phyloP scores from a whole-genome alignment of 2,797 vertebrate species.

The Crypturellus tataupa region DNA sequence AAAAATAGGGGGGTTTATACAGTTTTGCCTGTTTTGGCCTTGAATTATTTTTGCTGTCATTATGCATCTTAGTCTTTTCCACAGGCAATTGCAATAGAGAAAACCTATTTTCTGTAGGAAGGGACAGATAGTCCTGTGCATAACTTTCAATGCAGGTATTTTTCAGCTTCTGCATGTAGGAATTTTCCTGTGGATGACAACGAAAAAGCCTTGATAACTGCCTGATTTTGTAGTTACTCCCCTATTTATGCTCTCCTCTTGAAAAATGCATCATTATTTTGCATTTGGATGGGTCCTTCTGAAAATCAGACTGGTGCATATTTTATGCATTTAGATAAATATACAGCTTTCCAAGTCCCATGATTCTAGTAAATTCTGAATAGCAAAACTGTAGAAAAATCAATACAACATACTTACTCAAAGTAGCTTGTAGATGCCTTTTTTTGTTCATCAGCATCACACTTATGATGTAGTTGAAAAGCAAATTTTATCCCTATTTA shows the following conservation, averaged over 20 bases:
- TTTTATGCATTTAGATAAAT: not conserved
- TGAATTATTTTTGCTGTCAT: not conserved
- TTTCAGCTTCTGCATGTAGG: not conserved
- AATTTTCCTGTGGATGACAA: not conserved
- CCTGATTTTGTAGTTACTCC: not conserved
- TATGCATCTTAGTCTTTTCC: not conserved
- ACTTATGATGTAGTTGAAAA: conserved; percentile 42
- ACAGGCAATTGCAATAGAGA: not conserved
- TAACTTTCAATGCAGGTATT: not conserved
- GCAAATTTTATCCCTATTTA: conserved; percentile 47
- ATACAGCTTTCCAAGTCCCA: not conserved
- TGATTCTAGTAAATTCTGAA: not conserved
- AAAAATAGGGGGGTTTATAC: not conserved
- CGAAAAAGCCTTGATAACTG: not conserved
- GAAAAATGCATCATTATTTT: conserved; percentile 36
- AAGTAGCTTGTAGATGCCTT: not conserved
- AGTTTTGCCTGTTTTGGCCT: not conserved
- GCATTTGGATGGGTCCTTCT: conserved; percentile 18
- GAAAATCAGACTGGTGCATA: conserved; percentile 14
- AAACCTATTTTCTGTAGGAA: not conserved
- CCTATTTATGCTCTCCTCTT: not conserved
- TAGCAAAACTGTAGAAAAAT: not conserved
- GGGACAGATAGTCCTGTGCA: not conserved
- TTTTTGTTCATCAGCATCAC: not conserved
- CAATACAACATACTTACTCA: not conserved